phyloP scores from a whole-genome alignment of 2,113 vertebrate species.

The Sphyrna mokarran region DNA sequence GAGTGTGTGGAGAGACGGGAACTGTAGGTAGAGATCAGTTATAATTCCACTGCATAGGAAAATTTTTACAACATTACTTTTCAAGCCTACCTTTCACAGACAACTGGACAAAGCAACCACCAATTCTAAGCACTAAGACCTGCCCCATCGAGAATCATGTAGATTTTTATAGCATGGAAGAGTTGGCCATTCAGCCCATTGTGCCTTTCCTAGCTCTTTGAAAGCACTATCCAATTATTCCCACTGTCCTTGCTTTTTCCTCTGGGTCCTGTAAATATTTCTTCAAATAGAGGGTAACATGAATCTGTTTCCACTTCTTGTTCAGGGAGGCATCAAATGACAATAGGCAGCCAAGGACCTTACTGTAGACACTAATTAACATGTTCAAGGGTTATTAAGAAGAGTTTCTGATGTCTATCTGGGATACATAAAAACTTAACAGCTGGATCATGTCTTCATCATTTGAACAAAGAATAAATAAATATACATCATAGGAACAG shows the following conservation, averaged over 20 bases:
- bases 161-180: no score
- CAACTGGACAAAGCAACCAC: no score
- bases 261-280: neutral
- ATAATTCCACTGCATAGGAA: no score
- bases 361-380: neutral
- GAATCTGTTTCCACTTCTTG: neutral
- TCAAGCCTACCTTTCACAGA: no score
- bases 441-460: neutral
- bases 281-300: neutral
- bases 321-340: neutral
- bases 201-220: neutral
- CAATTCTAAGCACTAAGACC: no score
- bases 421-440: neutral
- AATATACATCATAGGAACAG: no score
- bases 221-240: neutral
- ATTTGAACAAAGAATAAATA: no score
- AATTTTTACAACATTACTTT: no score
- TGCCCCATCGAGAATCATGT: no score
- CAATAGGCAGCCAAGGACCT: neutral
- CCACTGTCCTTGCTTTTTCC: neutral
- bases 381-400: no score
- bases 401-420: neutral
- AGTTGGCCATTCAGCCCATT: neutral
- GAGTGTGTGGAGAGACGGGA: no score
- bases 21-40: no score